A percentile compares a stretch with the other conserved stretches of the same genome.
Evolutionary conservation across 2,888 invertebrate genomes (phyloP).

Genomic region (Mimas tiliae): DNA sequence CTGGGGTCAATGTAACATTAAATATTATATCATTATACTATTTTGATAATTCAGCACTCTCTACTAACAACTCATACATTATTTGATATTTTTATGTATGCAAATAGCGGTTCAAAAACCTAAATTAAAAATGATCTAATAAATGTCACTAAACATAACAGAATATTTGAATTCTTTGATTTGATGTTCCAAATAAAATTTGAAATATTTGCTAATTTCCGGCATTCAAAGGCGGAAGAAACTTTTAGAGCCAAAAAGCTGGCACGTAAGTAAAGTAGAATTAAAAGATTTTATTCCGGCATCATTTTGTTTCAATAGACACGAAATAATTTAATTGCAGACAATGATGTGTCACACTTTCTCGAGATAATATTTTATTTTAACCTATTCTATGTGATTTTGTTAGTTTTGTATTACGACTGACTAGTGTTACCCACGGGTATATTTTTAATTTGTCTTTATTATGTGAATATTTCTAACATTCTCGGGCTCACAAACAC

Average conservation of each 20-base stretch:
- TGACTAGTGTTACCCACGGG: not conserved
- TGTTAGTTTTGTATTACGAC: not conserved
- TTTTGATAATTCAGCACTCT: too few relatives aligned
- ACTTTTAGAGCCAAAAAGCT: not conserved
- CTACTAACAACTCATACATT: too few relatives aligned
- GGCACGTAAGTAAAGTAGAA: slow-evolving; percentile 2
- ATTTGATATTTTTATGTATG: too few relatives aligned
- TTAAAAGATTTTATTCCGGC: slow-evolving; percentile 3
- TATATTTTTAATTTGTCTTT: too few relatives aligned
- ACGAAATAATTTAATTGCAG: not conserved
- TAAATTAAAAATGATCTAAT: too few relatives aligned
- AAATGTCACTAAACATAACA: not conserved
- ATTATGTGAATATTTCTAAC: too few relatives aligned
- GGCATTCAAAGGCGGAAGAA: not conserved
- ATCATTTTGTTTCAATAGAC: not conserved
- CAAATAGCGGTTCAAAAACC: too few relatives aligned
- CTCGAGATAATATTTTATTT: slow-evolving; percentile 1
- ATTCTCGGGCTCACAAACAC: too few relatives aligned
- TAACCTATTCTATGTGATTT: not conserved
- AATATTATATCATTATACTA: too few relatives aligned
- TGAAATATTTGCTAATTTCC: not conserved
- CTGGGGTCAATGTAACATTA: too few relatives aligned
- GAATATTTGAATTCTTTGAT: not conserved
- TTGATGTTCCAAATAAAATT: not conserved
- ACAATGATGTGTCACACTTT: not conserved